A percentile compares a stretch with the other conserved stretches of the same genome.
These are phyloP conservation scores for Drosophila parthenogenetica DNA, from an alignment of 2,888 invertebrate genomes.

Conservation along the genomic window DNA sequence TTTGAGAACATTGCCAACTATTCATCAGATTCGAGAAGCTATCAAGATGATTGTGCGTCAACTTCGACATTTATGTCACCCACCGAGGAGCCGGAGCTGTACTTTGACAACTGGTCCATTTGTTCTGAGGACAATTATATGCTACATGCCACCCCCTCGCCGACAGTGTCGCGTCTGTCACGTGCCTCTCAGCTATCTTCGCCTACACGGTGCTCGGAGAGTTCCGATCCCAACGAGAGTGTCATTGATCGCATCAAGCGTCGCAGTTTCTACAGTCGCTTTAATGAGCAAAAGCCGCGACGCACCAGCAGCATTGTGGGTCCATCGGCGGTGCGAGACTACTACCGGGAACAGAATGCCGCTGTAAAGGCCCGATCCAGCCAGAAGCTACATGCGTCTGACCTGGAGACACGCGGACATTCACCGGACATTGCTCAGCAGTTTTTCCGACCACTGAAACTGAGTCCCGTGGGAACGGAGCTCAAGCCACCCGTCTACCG, in stretches of 20 bases:
- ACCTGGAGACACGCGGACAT: constrained; percentile 69
- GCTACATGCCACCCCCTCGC: constrained; percentile 82
- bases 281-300: constrained; percentile 92
- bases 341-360: constrained; percentile 84
- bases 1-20: constrained; percentile 84
- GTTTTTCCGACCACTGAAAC: constrained; percentile 82
- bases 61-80: constrained; percentile 86
- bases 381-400: constrained; percentile 61
- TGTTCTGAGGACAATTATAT: constrained; percentile 87
- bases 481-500: constrained; percentile 83
- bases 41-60: constrained; percentile 85
- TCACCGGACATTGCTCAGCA: constrained; percentile 84
- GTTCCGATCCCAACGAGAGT: constrained; percentile 88
- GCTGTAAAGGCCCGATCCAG: constrained; percentile 73
- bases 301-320: constrained; percentile 89
- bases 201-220: constrained; percentile 82
- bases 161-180: constrained; percentile 84
- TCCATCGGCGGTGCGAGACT: constrained; percentile 87
- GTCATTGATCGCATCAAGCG: constrained; percentile 94
- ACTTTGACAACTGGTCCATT: constrained; percentile 89
- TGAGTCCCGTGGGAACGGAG: constrained; percentile 83
- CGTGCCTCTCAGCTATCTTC: constrained; percentile 85
- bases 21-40: constrained; percentile 84
- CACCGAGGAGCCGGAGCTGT: constrained; percentile 86
- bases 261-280: constrained; percentile 95